phyloP scores from a whole-genome alignment of 2,113 vertebrate genomes.

The Pterocles orientalis region DNA sequence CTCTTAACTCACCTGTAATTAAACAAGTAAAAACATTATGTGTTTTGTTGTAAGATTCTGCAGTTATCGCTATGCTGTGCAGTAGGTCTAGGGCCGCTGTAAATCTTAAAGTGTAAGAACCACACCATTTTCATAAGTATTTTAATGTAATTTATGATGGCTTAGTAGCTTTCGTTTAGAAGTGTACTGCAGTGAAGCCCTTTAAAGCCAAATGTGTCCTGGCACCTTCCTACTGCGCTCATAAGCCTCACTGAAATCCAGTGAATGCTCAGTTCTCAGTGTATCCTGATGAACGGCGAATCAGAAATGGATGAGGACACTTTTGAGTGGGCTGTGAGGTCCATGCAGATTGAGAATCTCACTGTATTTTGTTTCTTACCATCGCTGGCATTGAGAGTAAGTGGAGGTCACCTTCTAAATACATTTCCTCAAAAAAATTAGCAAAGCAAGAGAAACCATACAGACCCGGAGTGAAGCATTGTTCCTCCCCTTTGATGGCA shows the following conservation, averaged over 20 bases:
- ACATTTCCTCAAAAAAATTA: not conserved
- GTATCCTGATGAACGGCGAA: not conserved
- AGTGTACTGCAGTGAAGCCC: not conserved
- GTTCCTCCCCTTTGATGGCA: not conserved
- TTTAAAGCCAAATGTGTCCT: conserved; percentile 7
- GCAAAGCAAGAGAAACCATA: not conserved
- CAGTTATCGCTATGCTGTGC: not conserved
- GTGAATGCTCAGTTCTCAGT: not conserved
- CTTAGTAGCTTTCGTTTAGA: not conserved
- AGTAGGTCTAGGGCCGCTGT: not conserved
- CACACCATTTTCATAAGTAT: not conserved
- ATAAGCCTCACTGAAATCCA: not conserved
- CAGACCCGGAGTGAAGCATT: not conserved
- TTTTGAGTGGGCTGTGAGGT: not conserved
- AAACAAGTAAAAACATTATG: not conserved
- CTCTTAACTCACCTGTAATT: not conserved
- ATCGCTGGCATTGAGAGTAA: not conserved
- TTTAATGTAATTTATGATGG: not conserved
- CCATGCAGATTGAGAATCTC: not conserved
- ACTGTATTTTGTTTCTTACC: not conserved
- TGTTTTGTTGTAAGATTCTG: not conserved
- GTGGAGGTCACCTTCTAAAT: not conserved
- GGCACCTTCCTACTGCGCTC: not conserved
- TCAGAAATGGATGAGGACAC: conserved; percentile 3
- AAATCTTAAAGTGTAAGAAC: not conserved